Base-by-base conservation (phyloP, 2,797 vertebrate genomes). In the Craterocephalus amniculus region DNA sequence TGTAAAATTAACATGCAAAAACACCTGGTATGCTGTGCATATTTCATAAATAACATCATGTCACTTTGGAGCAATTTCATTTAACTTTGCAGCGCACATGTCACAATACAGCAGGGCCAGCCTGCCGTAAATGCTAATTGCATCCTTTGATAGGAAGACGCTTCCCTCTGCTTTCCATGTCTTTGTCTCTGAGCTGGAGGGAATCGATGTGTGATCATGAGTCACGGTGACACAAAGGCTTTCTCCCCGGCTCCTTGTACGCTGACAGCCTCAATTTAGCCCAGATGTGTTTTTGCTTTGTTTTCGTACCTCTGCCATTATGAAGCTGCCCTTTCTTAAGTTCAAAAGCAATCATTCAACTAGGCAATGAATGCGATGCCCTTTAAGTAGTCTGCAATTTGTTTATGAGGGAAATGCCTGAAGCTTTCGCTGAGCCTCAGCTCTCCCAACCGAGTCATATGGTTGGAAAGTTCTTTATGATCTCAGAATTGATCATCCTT, bases 281-380 rank as follows among this genome's bases (percentile, higher is more conserved):
- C 79, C 87, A 76, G 70, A 79, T 87, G 87, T 72, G 74, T 87
- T 87, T 87, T 87, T 83, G 79, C 81, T 89, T 87, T 88, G 88
- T 90, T 81, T 83, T 72, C 83, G 67, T 74, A 72, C 75, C 76
- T 70, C 67, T 78, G 83, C 87, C 84, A 86, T 81, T 87, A 83
- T 22, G 66, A 83, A 81, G 60, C 80, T 78, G 85, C 76, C 75
- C 65, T 85, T 76, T 70, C 63, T 77, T 59, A 58, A 38, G 80
- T 84, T 87, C 67, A 84, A 79, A 78, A 80, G 65, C 86, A 83
- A 75, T 85, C 74, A 73, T 76, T 88, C 79, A 84, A 32, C 69
- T 51, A 71, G 67, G 63, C 72, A 49, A 72, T 70, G 79, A 84
- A 87, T 79, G 76, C 54, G 6, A 79, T 80, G 64, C 76, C 84